phyloP scores from a whole-genome alignment of 2,888 invertebrate species.

The Blastobasis lacticolella region DNA sequence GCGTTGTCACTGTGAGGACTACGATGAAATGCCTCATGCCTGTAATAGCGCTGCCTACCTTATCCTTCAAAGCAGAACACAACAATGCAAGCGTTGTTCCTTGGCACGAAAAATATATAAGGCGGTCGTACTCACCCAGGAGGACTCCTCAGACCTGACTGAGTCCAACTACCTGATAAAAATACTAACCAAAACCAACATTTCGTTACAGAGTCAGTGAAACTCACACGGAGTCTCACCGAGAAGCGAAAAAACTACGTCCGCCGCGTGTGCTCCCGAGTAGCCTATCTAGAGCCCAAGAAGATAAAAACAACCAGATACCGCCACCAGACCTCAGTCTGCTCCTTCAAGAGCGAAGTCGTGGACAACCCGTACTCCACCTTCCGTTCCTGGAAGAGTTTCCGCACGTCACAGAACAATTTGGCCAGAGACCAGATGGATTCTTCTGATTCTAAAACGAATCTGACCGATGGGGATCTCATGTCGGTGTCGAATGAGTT shows the following conservation, averaged over 20 bases:
- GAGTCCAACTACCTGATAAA: too few relatives aligned
- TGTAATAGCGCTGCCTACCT: too few relatives aligned
- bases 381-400: constrained; percentile 65
- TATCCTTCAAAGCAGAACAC: too few relatives aligned
- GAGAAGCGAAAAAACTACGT: constrained; percentile 80
- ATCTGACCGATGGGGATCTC: constrained; percentile 48
- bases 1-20: too few relatives aligned
- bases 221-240: constrained; percentile 70
- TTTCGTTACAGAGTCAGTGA: constrained; percentile 57
- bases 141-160: too few relatives aligned
- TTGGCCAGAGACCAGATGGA: constrained; percentile 40
- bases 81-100: too few relatives aligned
- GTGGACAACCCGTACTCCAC: constrained; percentile 56
- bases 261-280: constrained; percentile 74
- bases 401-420: constrained; percentile 53
- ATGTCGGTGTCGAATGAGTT: constrained; percentile 42
- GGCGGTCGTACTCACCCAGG: too few relatives aligned
- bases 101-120: too few relatives aligned
- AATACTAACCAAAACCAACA: too few relatives aligned
- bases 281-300: constrained; percentile 58
- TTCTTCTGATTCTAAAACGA: constrained; percentile 43
- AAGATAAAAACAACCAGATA: constrained; percentile 35
- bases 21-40: too few relatives aligned
- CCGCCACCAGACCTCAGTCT: constrained; percentile 57
- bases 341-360: constrained; percentile 51